Evolutionary conservation across 2,113 vertebrate genomes (phyloP).

Genomic region (Astur gentilis): DNA sequence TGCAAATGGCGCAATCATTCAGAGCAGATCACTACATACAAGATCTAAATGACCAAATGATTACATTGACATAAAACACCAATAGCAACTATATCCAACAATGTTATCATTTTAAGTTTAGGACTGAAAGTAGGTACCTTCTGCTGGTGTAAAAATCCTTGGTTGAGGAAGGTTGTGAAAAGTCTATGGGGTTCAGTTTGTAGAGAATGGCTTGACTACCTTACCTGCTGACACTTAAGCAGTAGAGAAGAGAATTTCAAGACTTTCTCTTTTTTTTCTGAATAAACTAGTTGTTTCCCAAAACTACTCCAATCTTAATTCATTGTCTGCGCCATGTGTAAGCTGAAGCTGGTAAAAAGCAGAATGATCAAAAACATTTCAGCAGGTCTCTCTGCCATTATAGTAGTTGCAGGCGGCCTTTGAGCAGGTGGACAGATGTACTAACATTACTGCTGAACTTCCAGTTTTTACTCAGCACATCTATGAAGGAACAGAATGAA

Average conservation of each 20-base stretch:
- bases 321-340: background rate
- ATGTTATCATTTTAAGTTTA: background rate
- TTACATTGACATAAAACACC: background rate
- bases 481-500: background rate
- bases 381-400: background rate
- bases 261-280: background rate
- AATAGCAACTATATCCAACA: background rate
- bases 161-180: background rate
- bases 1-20: background rate
- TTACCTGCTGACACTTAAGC: background rate
- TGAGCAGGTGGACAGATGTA: background rate
- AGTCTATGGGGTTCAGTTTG: background rate
- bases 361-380: background rate
- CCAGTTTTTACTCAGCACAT: background rate
- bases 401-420: background rate
- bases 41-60: background rate
- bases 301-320: background rate
- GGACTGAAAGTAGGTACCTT: background rate
- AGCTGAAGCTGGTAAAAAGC: background rate
- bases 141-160: background rate
- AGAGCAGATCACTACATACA: fast-evolving
- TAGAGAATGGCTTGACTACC: background rate
- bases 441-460: background rate
- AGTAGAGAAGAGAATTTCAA: background rate
- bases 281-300: background rate